Base-by-base conservation (phyloP, 2,113 vertebrate species). In the Entomyzon cyanotis region DNA sequence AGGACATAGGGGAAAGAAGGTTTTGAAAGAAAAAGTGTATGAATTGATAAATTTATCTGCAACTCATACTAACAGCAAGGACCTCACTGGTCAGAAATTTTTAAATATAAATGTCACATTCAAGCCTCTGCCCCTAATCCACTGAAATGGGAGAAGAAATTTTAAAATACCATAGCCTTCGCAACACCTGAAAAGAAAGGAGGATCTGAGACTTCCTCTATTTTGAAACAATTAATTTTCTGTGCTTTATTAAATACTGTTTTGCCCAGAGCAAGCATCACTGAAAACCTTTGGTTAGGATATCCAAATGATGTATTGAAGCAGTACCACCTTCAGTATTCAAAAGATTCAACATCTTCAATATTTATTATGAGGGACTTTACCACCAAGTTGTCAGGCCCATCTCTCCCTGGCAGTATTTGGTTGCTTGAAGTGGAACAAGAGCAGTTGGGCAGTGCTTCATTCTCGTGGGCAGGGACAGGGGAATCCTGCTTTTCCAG, bases 401-500 rank as follows among this genome's bases (percentile, higher is more conserved):
- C 4, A 28, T 27, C 10, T 44, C 28, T 73, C 16, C 9, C 24
- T 31, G 12, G 30, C 15, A 50, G 6, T 41, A 41, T 69, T 50
- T 69, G 12, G 16, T 39, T 39, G 63, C 37, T 21, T 70, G 5
- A 88, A 65, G 33, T 17, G 7, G 13, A 75, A 33, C 1, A 49
- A 47, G 16, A 71, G 18, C 25, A 82, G 20, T 12, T 17, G 25
- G 35, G 12, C 10, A 42, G 31, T 24, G 11, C 8, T 53, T 69
- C 41, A 62, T 56, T 91, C 50, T 9, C 18, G 12, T 12, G 11
- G 46, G 15, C 22, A 84, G 37, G 20, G 28, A 49, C 4, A 35
- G 20, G 3, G 16, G 10, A 65, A 4, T 1, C 7, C 13, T 1
- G 2, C 1, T 25, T 56, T 75, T 35, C 11, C 28, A 68, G 10